These are phyloP conservation scores for Trilocha varians DNA, from an alignment of 2,888 invertebrate genomes.

Conservation along the genomic window DNA sequence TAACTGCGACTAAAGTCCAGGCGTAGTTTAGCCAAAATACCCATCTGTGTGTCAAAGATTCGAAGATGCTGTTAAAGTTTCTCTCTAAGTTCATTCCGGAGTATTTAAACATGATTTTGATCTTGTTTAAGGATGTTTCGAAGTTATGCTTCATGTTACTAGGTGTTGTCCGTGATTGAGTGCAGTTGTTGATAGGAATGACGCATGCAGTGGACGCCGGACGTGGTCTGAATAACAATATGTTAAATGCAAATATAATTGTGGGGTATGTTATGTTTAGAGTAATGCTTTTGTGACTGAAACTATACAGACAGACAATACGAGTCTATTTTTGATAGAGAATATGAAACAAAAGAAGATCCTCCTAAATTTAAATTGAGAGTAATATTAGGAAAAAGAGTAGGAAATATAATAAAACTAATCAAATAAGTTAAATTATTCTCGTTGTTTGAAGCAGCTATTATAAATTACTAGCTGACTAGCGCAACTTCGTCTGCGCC, in stretches of 20 bases:
- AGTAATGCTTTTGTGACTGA: not conserved
- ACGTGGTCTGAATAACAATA: not conserved
- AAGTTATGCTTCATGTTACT: conserved; percentile 11
- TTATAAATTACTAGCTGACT: no score
- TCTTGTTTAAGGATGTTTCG: conserved; percentile 21
- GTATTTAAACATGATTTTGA: conserved; percentile 18
- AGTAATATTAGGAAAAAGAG: no score
- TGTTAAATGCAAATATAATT: not conserved
- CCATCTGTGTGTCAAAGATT: conserved; percentile 18
- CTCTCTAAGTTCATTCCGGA: conserved; percentile 20
- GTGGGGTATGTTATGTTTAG: not conserved
- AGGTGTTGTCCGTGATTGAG: not conserved
- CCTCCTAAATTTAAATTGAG: no score
- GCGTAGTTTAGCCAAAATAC: conserved; percentile 22
- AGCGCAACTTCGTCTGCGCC: no score
- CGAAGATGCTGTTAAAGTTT: conserved; percentile 7
- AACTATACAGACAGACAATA: not conserved
- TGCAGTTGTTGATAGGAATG: no score
- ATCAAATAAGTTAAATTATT: no score
- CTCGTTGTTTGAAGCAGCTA: no score
- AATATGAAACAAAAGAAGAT: no score
- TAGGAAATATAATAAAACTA: no score
- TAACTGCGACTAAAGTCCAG: conserved; percentile 18
- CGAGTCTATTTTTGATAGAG: no score
- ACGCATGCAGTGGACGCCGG: not conserved